Evolutionary conservation across 1,140 invertebrate genomes (phyloP).

Genomic region (Papilio dardanus): DNA sequence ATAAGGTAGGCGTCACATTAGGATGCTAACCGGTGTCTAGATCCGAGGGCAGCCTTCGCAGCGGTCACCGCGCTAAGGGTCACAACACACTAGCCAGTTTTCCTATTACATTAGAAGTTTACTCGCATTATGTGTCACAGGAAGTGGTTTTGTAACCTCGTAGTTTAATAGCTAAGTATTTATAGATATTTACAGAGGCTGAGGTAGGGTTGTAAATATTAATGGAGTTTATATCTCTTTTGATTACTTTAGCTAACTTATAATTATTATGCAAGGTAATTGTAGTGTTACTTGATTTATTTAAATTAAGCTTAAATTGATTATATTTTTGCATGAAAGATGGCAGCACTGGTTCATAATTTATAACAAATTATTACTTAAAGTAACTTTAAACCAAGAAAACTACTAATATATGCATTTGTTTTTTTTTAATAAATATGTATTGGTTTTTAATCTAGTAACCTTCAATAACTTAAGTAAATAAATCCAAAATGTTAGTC

Average conservation of each 20-base stretch:
- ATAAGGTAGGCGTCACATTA: conserved; percentile 20
- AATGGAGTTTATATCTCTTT: conserved; percentile 3
- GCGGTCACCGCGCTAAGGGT: conserved; percentile 30
- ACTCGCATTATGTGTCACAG: conserved; percentile 35
- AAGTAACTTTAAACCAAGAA: too few species aligned
- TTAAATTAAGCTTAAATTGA: background rate
- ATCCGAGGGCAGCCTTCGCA: conserved; percentile 32
- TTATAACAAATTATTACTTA: too few species aligned
- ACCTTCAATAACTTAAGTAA: too few species aligned
- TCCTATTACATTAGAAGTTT: conserved; percentile 39
- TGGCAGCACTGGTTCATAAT: background rate
- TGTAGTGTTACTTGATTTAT: background rate
- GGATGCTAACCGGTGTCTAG: conserved; percentile 2
- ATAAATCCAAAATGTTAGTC: too few species aligned
- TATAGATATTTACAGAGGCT: conserved; percentile 21
- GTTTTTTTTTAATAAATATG: too few species aligned
- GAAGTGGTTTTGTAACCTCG: conserved; percentile 33
- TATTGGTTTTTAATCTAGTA: too few species aligned
- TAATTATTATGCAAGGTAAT: background rate
- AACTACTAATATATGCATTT: too few species aligned
- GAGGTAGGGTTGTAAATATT: background rate
- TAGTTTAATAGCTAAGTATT: conserved; percentile 5
- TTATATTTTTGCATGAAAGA: background rate
- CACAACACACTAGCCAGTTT: conserved; percentile 33
- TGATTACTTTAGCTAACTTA: background rate